Conservation (phyloP, 2,113 vertebrate genomes). For the Xyliphius kryptos region DNA sequence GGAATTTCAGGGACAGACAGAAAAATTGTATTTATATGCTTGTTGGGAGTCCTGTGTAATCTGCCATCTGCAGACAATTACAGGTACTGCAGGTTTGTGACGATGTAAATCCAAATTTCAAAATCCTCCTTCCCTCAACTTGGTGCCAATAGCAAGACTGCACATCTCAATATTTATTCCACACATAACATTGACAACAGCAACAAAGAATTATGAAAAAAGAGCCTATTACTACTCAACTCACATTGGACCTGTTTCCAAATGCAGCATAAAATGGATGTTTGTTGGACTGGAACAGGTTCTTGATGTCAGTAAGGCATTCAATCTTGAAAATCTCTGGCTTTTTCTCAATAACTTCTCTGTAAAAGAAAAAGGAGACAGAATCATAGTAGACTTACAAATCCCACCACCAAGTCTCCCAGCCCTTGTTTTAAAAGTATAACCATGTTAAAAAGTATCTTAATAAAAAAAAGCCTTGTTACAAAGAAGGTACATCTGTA, state of each 20-base stretch:
- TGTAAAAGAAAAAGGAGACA: slow-evolving; percentile 43
- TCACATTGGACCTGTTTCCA: slow-evolving; percentile 86
- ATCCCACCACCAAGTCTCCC: too few relatives aligned
- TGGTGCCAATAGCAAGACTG: neutral
- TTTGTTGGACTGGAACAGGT: slow-evolving; percentile 83
- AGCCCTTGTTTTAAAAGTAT: too few relatives aligned
- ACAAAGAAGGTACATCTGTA: too few relatives aligned
- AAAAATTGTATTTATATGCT: too few relatives aligned
- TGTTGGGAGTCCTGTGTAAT: neutral
- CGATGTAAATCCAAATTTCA: too few relatives aligned
- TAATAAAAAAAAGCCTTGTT: too few relatives aligned
- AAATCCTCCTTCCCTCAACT: neutral
- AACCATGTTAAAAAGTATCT: too few relatives aligned
- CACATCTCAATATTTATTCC: slow-evolving; percentile 2
- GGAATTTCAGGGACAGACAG: too few relatives aligned
- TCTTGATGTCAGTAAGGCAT: slow-evolving; percentile 97
- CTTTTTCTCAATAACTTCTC: slow-evolving; percentile 99
- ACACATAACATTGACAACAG: too few relatives aligned
- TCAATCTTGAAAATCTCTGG: slow-evolving; percentile 98
- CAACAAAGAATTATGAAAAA: too few relatives aligned
- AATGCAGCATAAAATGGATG: slow-evolving; percentile 97
- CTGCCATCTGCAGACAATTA: slow-evolving; percentile 21
- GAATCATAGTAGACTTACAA: neutral
- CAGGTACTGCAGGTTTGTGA: neutral
- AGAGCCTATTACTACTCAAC: too few relatives aligned